phyloP scores from a whole-genome alignment of 2,797 vertebrate species.

The Eptatretus atami region DNA sequence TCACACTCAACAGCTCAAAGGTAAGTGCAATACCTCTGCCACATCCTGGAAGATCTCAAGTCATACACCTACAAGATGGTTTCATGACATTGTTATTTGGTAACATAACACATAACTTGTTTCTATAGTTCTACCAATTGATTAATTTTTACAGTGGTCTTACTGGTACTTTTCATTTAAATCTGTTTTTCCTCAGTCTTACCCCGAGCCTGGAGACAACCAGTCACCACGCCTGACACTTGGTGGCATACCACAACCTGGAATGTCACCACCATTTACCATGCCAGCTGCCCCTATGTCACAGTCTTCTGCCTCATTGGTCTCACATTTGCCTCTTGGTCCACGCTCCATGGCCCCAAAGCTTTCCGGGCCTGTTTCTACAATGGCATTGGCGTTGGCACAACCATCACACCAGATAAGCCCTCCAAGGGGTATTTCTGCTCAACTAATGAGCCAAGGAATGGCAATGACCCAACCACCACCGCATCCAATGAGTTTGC shows the following conservation, averaged over 20 bases:
- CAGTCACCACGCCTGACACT: conserved; percentile 1
- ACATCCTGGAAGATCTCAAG: no score
- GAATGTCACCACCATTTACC: not conserved
- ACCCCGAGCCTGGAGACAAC: conserved; percentile 1
- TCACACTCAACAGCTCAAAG: no score
- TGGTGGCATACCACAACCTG: not conserved
- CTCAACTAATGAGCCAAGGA: conserved; percentile 2
- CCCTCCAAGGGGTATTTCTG: not conserved
- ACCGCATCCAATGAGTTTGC: conserved; percentile 2
- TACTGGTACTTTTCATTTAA: no score
- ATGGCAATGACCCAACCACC: not conserved
- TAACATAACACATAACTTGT: not conserved
- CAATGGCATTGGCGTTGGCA: not conserved
- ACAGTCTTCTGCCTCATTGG: conserved; percentile 1
- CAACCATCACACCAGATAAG: not conserved
- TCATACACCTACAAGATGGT: not conserved
- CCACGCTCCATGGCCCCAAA: conserved; percentile 3
- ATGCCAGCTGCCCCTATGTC: not conserved
- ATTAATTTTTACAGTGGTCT: no score
- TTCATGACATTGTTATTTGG: not conserved
- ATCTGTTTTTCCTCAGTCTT: not conserved
- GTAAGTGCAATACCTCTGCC: no score
- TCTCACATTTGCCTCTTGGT: not conserved
- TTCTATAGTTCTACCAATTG: not conserved
- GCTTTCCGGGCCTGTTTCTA: not conserved